Evolutionary conservation across 2,113 vertebrate species (phyloP).

Genomic region (Pomatostomus ruficeps): DNA sequence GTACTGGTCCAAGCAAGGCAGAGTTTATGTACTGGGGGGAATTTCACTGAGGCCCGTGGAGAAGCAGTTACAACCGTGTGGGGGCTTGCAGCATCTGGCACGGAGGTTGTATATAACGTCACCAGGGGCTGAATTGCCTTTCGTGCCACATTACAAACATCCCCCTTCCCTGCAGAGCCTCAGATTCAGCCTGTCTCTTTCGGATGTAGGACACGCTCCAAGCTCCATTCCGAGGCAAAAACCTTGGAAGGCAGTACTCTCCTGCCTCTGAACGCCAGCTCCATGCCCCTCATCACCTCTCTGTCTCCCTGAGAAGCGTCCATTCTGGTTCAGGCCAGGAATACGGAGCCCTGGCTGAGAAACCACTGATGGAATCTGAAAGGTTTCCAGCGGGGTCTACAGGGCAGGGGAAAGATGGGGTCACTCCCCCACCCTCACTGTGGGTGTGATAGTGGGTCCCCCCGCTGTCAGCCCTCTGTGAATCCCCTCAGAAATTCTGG

Average conservation of each 20-base stretch:
- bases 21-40: neutral
- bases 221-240: fast-evolving
- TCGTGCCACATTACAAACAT: neutral
- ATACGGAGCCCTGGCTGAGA: neutral
- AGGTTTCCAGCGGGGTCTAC: neutral
- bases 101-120: neutral
- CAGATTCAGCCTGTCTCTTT: neutral
- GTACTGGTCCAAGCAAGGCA: neutral
- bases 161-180: neutral
- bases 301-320: neutral
- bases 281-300: neutral
- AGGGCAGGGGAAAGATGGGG: neutral
- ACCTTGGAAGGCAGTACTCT: neutral
- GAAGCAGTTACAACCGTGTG: neutral
- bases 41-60: neutral
- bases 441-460: neutral
- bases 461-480: neutral
- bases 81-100: conserved; percentile 9
- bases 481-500: neutral
- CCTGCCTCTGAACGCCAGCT: neutral
- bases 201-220: fast-evolving
- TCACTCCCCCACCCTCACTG: neutral
- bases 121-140: neutral
- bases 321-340: neutral
- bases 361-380: neutral